Evolutionary conservation across 2,113 vertebrate genomes (phyloP).

Genomic region (Pachyramphus minor): DNA sequence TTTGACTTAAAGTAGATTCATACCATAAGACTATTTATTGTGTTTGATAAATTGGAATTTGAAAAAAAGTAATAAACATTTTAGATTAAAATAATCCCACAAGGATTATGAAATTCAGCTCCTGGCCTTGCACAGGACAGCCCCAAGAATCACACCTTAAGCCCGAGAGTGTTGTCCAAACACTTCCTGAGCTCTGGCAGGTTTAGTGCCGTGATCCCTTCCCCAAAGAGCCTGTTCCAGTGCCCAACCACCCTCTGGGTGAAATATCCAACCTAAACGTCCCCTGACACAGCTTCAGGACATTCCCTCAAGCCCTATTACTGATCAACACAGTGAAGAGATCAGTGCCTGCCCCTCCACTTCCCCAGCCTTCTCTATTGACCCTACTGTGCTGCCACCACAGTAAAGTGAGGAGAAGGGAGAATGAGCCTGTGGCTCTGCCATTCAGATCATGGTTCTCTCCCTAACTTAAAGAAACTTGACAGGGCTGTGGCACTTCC

Average conservation of each 20-base stretch:
- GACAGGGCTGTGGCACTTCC: neutral
- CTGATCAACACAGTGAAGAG: neutral
- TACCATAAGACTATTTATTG: neutral
- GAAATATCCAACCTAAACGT: neutral
- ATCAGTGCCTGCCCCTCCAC: neutral
- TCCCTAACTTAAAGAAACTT: neutral
- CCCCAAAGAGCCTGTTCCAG: neutral
- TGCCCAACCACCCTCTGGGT: neutral
- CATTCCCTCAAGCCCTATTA: neutral
- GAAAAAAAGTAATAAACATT: neutral
- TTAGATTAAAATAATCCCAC: neutral
- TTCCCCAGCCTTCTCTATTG: neutral
- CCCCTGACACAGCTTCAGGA: neutral
- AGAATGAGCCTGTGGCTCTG: neutral
- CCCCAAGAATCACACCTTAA: too few species aligned
- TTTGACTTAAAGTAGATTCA: neutral
- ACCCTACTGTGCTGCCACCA: neutral
- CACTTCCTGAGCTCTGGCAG: too few species aligned
- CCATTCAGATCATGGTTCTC: neutral
- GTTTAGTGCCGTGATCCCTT: too few species aligned
- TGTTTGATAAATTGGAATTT: neutral
- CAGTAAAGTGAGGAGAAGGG: rapidly evolving
- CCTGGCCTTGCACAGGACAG: neutral
- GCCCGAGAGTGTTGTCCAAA: neutral
- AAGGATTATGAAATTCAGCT: neutral